Base-by-base conservation (phyloP, 2,113 vertebrate species). In the Notothenia coriiceps region DNA sequence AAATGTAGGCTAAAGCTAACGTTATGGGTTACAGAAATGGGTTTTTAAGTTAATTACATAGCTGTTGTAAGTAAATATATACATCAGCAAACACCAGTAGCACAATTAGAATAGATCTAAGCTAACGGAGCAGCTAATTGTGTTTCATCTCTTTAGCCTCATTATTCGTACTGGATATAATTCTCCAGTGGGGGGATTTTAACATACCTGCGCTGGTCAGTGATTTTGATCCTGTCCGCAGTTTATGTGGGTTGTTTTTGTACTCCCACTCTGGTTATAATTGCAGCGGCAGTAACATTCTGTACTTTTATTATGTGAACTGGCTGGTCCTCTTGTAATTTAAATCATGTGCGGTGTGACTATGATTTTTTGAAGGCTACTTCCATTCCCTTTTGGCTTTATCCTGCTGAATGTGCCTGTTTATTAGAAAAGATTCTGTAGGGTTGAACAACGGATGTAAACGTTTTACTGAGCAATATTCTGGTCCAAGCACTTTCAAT, bases 221-320 rank as follows among this genome's bases (percentile, higher is more conserved):
- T 7, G 57, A 61, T 22, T 57, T 56, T 15, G 47, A 57, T 33
- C 14, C 52, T 22, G 9, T 50, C 56, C 2, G 1, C 15, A 35
- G 29, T 10, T 25, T 51, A 4, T 5, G 4, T 13, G n/a, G 33
- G 49, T n/a, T 1, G 13, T 18, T 33, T n/a, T 29, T 64, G 47
- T 22, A 35, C 46, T 18, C 8, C 18, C 29, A 10, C 12, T 20
- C 5, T 5, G 10, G 40, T 18, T 35, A 55, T 47, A 68, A 25
- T 68, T 68, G 68, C 22, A 60, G 54, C 33, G 17, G 11, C 22
- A 56, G 52, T 69, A 49, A 68, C 18, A 6, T n/a, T 18, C 29
- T 35, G 14, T 54, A 33, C 49, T 35, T 10, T 54, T 29, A 29
- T 59, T 72, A 20, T 43, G 61, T 17, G 52, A 64, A 51, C 29